A percentile compares a stretch with the other conserved stretches of the same genome.
Conservation (phyloP, 1,140 invertebrate genomes). For the Mamestra configurata region DNA sequence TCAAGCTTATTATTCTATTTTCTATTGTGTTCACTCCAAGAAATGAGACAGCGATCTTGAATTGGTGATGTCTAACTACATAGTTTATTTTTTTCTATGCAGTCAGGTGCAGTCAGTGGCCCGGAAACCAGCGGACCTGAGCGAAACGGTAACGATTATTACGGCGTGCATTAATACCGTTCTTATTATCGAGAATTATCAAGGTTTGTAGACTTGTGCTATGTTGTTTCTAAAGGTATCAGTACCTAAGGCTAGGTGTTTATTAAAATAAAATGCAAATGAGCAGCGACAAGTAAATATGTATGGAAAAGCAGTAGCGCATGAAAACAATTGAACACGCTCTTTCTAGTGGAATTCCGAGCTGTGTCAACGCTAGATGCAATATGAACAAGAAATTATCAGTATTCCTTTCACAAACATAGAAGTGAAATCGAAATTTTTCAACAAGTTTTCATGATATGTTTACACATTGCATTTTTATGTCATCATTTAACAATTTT, state of each 20-base stretch:
- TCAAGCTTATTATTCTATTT: neutral
- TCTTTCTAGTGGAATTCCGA: neutral
- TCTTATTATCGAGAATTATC: neutral
- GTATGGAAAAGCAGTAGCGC: neutral
- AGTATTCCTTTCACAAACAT: slow-evolving; percentile 3
- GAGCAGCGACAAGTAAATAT: neutral
- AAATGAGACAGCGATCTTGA: neutral
- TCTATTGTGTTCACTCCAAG: neutral
- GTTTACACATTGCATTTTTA: slow-evolving; percentile 17
- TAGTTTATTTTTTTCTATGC: neutral
- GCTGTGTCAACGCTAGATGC: no score
- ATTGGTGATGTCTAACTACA: neutral
- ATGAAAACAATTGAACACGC: neutral
- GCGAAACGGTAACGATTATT: neutral
- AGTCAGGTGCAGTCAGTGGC: neutral
- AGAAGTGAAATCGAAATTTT: neutral
- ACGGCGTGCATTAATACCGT: neutral
- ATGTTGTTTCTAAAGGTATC: no score
- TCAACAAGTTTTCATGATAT: neutral
- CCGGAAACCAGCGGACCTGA: neutral
- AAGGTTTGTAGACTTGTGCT: no score
- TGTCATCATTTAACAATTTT: slow-evolving; percentile 36
- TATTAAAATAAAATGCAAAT: no score
- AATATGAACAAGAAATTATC: neutral
- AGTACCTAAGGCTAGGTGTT: no score